phyloP scores from a whole-genome alignment of 2,888 invertebrate species.

The Zaprionus lineosus region DNA sequence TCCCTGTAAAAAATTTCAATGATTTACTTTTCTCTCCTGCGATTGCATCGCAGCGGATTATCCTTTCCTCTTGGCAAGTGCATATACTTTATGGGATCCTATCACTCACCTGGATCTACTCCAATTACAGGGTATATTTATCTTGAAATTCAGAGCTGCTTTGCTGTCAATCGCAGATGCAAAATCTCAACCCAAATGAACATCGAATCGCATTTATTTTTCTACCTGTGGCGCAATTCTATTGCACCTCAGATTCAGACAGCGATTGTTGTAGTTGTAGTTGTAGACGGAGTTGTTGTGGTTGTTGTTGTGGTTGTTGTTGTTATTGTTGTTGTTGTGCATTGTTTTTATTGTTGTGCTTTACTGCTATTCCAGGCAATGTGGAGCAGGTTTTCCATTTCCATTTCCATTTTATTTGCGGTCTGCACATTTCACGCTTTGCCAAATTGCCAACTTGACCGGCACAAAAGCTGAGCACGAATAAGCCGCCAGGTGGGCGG shows the following conservation, averaged over 20 bases:
- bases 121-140: conserved; percentile 28
- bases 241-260: not conserved
- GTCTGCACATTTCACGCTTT: conserved; percentile 71
- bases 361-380: conserved; percentile 43
- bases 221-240: conserved; percentile 29
- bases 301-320: conserved; percentile 5
- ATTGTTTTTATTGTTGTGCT: no score
- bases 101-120: not conserved
- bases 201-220: conserved; percentile 33
- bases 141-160: conserved; percentile 26
- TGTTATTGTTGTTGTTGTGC: conserved; percentile 11
- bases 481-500: conserved; percentile 21
- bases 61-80: no score
- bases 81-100: no score
- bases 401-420: conserved; percentile 39
- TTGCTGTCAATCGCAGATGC: conserved; percentile 41
- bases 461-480: conserved; percentile 53
- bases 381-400: conserved; percentile 51
- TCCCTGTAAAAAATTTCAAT: no score
- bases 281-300: no score
- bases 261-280: not conserved
- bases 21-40: no score
- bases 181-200: conserved; percentile 38
- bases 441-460: conserved; percentile 78
- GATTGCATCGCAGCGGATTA: no score